Conservation (phyloP, 2,888 invertebrate genomes). For the Mantis religiosa region DNA sequence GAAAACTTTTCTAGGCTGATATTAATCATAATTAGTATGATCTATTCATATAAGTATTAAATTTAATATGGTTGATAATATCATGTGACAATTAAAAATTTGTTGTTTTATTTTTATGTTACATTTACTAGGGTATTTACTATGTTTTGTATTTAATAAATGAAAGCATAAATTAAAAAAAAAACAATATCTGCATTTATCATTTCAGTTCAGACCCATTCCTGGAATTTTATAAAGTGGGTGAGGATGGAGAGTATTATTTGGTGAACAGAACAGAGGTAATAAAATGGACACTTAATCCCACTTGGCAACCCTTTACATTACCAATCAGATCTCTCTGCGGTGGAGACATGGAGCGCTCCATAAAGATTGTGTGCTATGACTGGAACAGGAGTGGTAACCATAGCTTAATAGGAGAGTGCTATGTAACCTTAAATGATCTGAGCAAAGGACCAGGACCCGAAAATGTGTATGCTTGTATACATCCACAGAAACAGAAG, state of each 20-base stretch:
- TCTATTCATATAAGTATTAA: no score
- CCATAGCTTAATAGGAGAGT: constrained; percentile 49
- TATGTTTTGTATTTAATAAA: constrained; percentile 26
- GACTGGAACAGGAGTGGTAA: constrained; percentile 50
- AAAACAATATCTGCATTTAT: neutral
- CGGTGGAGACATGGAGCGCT: constrained; percentile 51
- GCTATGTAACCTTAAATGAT: constrained; percentile 45
- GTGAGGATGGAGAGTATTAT: constrained; percentile 46
- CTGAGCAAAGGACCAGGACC: constrained; percentile 42
- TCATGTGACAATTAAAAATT: no score
- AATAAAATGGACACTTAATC: constrained; percentile 49
- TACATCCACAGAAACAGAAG: constrained; percentile 39
- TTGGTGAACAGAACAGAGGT: constrained; percentile 53
- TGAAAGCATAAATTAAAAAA: neutral
- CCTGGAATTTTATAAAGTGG: constrained; percentile 43
- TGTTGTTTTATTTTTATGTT: no score
- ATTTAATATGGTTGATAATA: no score
- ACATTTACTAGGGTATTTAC: constrained; percentile 28
- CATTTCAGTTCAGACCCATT: constrained; percentile 37
- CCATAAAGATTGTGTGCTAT: constrained; percentile 47
- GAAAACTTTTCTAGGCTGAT: no score
- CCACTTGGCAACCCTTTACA: constrained; percentile 50
- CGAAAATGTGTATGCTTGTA: constrained; percentile 40
- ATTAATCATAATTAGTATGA: no score
- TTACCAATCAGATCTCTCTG: constrained; percentile 48